phyloP scores from a whole-genome alignment of 1,140 invertebrate genomes.

The Hycleus phaleratus region DNA sequence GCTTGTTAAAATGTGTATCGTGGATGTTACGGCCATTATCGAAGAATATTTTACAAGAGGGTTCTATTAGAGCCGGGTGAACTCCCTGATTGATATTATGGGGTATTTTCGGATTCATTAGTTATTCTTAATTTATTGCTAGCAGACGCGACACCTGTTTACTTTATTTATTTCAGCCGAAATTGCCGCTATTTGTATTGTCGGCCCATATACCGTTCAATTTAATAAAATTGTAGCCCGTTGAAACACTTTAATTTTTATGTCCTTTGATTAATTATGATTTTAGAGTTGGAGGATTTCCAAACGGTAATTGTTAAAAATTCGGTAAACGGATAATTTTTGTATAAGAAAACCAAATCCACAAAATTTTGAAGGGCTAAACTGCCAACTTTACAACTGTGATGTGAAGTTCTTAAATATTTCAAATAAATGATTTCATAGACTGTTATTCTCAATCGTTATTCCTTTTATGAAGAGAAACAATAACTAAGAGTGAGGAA shows the following conservation, averaged over 20 bases:
- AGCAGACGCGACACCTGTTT: constrained; percentile 30
- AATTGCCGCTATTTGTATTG: constrained; percentile 6
- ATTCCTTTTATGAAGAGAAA: too few relatives aligned
- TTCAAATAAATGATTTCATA: too few relatives aligned
- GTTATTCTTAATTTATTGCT: constrained; percentile 29
- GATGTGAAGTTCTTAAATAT: too few relatives aligned
- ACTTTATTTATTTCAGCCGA: background rate
- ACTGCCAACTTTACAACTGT: too few relatives aligned
- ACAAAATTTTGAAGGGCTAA: too few relatives aligned
- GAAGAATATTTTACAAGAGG: constrained; percentile 21
- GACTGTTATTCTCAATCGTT: too few relatives aligned
- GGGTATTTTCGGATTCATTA: constrained; percentile 30
- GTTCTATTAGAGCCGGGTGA: constrained; percentile 24
- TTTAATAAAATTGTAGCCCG: constrained; percentile 4
- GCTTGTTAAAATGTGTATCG: background rate
- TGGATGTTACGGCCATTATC: constrained; percentile 27
- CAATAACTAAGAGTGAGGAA: too few relatives aligned
- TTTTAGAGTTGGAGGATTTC: too few relatives aligned
- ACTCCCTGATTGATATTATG: constrained; percentile 17
- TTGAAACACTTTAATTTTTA: background rate
- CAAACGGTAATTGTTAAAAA: too few relatives aligned
- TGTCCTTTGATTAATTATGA: too few relatives aligned
- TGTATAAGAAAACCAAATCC: too few relatives aligned
- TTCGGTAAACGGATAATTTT: too few relatives aligned
- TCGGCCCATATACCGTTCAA: background rate